Percentiles rank a stretch among this genome's conserved stretches.
These are phyloP conservation scores for Eupsilia transversa DNA, from an alignment of 2,888 invertebrate species.

Conservation along the genomic window DNA sequence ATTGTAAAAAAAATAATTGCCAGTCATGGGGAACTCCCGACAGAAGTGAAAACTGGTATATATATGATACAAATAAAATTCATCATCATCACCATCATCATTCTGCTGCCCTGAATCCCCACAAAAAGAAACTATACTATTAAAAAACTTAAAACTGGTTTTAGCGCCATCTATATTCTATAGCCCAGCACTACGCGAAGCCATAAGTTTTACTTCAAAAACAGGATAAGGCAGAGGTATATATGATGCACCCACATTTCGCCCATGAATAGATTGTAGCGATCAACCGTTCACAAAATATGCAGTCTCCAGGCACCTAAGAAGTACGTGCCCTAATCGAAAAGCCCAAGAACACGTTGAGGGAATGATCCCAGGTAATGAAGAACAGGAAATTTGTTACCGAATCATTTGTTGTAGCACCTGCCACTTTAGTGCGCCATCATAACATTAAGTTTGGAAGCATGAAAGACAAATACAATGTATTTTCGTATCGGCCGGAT, in stretches of 20 bases:
- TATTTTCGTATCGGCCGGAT: conserved; percentile 51
- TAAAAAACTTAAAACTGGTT: too few species aligned
- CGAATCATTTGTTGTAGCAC: conserved; percentile 39
- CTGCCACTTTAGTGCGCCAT: conserved; percentile 4
- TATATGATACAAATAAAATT: too few species aligned
- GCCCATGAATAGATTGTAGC: too few species aligned
- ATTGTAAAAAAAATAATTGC: too few species aligned
- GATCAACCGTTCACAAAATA: neutral
- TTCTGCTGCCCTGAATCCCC: too few species aligned
- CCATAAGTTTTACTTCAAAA: too few species aligned
- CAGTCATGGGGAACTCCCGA: too few species aligned
- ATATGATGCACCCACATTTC: neutral
- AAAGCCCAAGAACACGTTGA: neutral
- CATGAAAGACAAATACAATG: conserved; percentile 11
- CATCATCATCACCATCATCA: too few species aligned
- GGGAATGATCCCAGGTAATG: neutral
- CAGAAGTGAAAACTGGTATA: too few species aligned
- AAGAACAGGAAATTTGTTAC: conserved; percentile 59
- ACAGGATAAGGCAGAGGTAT: neutral
- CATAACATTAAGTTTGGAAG: conserved; percentile 22
- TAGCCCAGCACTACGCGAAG: too few species aligned
- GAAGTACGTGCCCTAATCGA: neutral
- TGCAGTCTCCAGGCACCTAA: neutral
- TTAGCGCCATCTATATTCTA: too few species aligned
- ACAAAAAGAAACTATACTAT: too few species aligned